Conservation (phyloP, 2,113 vertebrate genomes). For the Tiliqua scincoides region DNA sequence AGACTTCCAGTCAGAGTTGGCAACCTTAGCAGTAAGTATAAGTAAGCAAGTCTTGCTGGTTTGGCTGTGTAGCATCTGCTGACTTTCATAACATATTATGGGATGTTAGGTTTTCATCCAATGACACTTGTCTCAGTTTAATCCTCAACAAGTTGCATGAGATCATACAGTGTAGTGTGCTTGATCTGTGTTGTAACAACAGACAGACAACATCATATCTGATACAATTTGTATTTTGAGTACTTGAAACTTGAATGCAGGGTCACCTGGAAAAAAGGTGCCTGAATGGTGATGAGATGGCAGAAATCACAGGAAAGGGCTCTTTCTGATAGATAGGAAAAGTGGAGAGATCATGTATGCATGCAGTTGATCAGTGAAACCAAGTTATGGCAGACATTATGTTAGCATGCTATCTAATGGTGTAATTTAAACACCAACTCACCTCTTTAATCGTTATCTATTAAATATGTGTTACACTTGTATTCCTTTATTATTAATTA, state of each 20-base stretch:
- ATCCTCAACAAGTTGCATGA: neutral
- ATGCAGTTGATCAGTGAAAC: neutral
- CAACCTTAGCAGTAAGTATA: too few species aligned
- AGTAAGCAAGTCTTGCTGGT: neutral
- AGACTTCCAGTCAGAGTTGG: too few species aligned
- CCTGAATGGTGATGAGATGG: slow-evolving; percentile 22
- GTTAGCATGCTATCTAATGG: neutral
- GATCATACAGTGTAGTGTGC: neutral
- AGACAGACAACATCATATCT: neutral
- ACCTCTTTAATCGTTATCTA: neutral
- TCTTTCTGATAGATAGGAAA: neutral
- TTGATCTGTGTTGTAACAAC: neutral
- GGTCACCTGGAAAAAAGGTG: neutral
- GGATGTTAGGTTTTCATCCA: neutral
- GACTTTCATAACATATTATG: neutral
- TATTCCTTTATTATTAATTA: neutral
- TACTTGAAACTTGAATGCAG: slow-evolving; percentile 1
- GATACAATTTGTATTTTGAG: slow-evolving; percentile 21
- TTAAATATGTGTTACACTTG: neutral
- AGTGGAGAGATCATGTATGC: slow-evolving; percentile 13
- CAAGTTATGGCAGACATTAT: neutral
- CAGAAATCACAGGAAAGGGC: neutral
- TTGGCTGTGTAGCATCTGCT: neutral
- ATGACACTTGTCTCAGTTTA: neutral
- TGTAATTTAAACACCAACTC: slow-evolving; percentile 24